A percentile compares a stretch with the other conserved stretches of the same genome.
These are phyloP conservation scores for Melanotaenia trifasciata DNA, from an alignment of 2,797 vertebrate species.

Conservation along the genomic window DNA sequence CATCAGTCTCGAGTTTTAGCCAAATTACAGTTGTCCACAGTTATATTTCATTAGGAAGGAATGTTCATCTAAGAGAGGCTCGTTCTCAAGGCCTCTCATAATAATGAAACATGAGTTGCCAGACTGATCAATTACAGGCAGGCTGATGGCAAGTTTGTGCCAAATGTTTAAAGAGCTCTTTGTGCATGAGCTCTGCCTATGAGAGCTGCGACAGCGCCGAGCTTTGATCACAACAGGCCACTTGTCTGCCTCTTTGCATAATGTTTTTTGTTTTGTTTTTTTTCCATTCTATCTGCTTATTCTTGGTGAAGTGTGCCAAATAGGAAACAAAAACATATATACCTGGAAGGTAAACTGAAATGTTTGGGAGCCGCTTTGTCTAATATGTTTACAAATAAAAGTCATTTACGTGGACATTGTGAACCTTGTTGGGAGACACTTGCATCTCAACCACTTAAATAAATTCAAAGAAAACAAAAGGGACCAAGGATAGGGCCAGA, in stretches of 20 bases:
- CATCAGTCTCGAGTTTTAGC: not conserved
- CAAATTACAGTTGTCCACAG: conserved; percentile 1
- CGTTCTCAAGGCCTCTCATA: conserved; percentile 34
- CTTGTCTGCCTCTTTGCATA: conserved; percentile 8
- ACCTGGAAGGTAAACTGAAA: not conserved
- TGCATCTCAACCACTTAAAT: conserved; percentile 10
- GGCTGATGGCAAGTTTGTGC: conserved; percentile 42
- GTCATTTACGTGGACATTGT: not conserved
- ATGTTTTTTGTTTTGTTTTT: too few relatives aligned
- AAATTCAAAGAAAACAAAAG: conserved; percentile 14
- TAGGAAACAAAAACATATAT: not conserved
- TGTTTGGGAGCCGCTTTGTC: not conserved
- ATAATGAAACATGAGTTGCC: conserved; percentile 37
- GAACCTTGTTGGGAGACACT: not conserved
- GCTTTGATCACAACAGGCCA: conserved; percentile 29
- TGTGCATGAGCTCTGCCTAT: conserved; percentile 36
- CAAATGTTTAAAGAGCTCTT: conserved; percentile 44
- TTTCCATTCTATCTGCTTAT: not conserved
- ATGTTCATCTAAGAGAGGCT: conserved; percentile 33
- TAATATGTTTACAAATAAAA: not conserved
- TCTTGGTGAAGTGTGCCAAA: accelerated
- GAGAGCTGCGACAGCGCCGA: conserved; percentile 25
- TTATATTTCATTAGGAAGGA: conserved; percentile 34
- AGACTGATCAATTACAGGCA: conserved; percentile 44
- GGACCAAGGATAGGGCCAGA: not conserved